A percentile compares a stretch with the other conserved stretches of the same genome.
phyloP scores from a whole-genome alignment of 1,140 invertebrate species.

The Apis dorsata region DNA sequence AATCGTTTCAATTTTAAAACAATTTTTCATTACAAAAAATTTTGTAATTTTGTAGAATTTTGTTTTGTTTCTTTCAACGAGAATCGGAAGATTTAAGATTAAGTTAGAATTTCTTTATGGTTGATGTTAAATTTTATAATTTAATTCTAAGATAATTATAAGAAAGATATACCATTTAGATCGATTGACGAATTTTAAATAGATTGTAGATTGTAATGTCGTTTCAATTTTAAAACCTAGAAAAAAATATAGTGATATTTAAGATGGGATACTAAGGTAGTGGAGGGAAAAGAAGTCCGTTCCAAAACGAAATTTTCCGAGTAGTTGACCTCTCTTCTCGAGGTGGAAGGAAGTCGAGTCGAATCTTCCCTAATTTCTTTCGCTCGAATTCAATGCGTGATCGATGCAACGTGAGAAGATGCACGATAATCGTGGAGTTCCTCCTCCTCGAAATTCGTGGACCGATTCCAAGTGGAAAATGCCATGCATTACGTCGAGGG shows the following conservation, averaged over 20 bases:
- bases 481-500: neutral
- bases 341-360: slow-evolving; percentile 2
- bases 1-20: too few species aligned
- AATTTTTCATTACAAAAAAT: too few species aligned
- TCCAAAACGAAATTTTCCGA: slow-evolving; percentile 36
- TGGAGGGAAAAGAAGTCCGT: neutral
- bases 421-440: neutral
- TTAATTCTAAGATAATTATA: too few species aligned
- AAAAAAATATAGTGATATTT: too few species aligned
- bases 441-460: neutral
- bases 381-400: neutral
- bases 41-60: too few species aligned
- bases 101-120: too few species aligned
- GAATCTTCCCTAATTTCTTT: slow-evolving; percentile 25
- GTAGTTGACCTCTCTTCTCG: slow-evolving; percentile 16
- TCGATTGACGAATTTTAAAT: too few species aligned
- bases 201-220: too few species aligned
- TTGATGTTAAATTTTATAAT: too few species aligned
- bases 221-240: too few species aligned
- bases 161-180: neutral
- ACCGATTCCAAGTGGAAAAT: neutral
- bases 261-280: neutral
- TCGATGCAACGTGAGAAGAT: neutral
- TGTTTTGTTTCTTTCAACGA: too few species aligned
- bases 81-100: too few species aligned